phyloP scores from a whole-genome alignment of 2,113 vertebrate species.

The Caretta caretta region DNA sequence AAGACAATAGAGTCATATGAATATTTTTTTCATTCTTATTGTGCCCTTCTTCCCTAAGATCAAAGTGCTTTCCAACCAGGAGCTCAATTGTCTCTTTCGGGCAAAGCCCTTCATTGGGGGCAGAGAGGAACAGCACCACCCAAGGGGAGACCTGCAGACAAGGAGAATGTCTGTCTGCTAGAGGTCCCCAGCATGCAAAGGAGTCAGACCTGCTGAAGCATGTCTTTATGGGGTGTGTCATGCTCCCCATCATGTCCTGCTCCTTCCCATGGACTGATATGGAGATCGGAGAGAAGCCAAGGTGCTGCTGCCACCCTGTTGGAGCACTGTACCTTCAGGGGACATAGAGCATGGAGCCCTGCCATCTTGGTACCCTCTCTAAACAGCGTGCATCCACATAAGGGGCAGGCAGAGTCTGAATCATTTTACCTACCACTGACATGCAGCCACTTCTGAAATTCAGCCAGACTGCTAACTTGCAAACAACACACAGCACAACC shows the following conservation, averaged over 20 bases:
- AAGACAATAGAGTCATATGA: background rate
- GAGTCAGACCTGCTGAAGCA: background rate
- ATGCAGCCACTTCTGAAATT: background rate
- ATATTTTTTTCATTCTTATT: background rate
- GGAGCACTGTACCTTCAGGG: background rate
- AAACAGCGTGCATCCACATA: background rate
- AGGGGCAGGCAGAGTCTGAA: background rate
- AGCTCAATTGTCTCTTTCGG: background rate
- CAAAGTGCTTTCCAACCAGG: background rate
- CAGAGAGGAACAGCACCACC: background rate
- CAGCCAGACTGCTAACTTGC: background rate
- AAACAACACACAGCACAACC: background rate
- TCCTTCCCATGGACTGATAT: rapidly evolving
- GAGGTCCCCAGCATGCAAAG: background rate
- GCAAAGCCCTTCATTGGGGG: background rate
- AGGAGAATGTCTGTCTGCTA: background rate
- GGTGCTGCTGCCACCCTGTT: background rate
- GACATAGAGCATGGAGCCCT: background rate
- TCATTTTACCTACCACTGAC: background rate
- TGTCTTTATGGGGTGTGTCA: background rate
- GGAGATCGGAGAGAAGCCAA: background rate
- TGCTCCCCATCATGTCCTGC: background rate
- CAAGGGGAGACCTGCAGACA: rapidly evolving
- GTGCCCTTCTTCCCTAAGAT: background rate
- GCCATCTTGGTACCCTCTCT: background rate